Evolutionary conservation across 2,888 invertebrate species (phyloP).

Genomic region (Leptopilina syphax): DNA sequence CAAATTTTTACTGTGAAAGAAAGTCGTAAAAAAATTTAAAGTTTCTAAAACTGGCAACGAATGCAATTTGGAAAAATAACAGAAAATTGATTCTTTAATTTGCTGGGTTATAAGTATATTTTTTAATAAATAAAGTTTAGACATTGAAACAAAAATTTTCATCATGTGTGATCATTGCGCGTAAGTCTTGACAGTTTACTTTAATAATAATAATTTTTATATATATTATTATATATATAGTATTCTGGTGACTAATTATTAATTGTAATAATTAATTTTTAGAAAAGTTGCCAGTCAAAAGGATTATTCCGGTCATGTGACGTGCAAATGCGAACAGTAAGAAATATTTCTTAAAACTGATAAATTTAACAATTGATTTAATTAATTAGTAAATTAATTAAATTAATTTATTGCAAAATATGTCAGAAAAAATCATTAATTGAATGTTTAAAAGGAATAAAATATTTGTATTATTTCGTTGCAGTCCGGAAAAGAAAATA

Average conservation of each 20-base stretch:
- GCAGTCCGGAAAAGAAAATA: conserved; percentile 62
- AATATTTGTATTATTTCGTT: conserved; percentile 9
- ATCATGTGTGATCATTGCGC: conserved; percentile 22
- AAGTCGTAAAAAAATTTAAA: background rate
- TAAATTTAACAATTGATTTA: background rate
- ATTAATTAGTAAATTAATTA: background rate
- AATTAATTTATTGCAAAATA: background rate
- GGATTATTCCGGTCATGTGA: conserved; percentile 68
- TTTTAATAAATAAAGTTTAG: no score
- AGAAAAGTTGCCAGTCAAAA: conserved; percentile 68
- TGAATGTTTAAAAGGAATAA: background rate
- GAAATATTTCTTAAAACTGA: conserved; percentile 44
- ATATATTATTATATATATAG: no score
- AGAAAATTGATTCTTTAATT: background rate
- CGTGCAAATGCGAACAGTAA: conserved; percentile 68
- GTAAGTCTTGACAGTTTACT: conserved; percentile 1
- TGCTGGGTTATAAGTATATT: no score
- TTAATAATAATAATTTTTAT: background rate
- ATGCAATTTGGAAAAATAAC: no score
- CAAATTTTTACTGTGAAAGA: background rate
- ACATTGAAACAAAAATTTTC: background rate
- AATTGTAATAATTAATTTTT: conserved; percentile 8
- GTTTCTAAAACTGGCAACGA: background rate
- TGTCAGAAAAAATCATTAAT: background rate
- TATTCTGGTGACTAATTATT: background rate